Evolutionary conservation across 2,888 invertebrate species (phyloP).

Genomic region (Nasonia oneida): DNA sequence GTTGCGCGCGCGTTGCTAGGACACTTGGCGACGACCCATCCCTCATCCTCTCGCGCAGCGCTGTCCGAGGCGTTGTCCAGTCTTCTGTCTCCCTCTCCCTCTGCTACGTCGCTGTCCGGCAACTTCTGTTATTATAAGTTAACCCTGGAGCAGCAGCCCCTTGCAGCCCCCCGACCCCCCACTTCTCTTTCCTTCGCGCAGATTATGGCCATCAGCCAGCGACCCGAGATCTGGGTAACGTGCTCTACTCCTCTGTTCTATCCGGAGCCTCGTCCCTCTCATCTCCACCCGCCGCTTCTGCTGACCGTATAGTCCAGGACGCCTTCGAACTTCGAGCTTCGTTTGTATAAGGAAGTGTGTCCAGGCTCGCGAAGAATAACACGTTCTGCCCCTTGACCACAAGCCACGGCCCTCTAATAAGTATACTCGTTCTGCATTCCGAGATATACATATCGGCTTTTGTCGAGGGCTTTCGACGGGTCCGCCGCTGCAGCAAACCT

Average conservation of each 20-base stretch:
- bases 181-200: slow-evolving; percentile 67
- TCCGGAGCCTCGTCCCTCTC: slow-evolving; percentile 33
- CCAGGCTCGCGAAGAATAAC: slow-evolving; percentile 76
- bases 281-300: slow-evolving; percentile 41
- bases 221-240: slow-evolving; percentile 74
- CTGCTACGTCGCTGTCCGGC: slow-evolving; percentile 68
- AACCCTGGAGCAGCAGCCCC: slow-evolving; percentile 69
- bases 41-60: slow-evolving; percentile 73
- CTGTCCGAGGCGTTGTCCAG: slow-evolving; percentile 75
- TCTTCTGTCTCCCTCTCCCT: slow-evolving; percentile 72
- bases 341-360: slow-evolving; percentile 76
- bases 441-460: slow-evolving; percentile 34
- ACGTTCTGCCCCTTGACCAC: slow-evolving; percentile 72
- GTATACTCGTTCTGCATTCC: slow-evolving; percentile 52
- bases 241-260: slow-evolving; percentile 62
- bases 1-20: slow-evolving; percentile 72
- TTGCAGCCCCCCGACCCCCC: slow-evolving; percentile 2
- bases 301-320: slow-evolving; percentile 44
- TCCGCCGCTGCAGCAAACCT: neutral
- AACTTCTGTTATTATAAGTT: slow-evolving; percentile 80
- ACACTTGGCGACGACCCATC: slow-evolving; percentile 78
- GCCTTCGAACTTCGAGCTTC: slow-evolving; percentile 71
- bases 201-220: slow-evolving; percentile 79
- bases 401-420: slow-evolving; percentile 53
- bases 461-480: neutral